These are phyloP conservation scores for Nyleta sp. DNA, from an alignment of 2,888 invertebrate species.

Conservation along the genomic window DNA sequence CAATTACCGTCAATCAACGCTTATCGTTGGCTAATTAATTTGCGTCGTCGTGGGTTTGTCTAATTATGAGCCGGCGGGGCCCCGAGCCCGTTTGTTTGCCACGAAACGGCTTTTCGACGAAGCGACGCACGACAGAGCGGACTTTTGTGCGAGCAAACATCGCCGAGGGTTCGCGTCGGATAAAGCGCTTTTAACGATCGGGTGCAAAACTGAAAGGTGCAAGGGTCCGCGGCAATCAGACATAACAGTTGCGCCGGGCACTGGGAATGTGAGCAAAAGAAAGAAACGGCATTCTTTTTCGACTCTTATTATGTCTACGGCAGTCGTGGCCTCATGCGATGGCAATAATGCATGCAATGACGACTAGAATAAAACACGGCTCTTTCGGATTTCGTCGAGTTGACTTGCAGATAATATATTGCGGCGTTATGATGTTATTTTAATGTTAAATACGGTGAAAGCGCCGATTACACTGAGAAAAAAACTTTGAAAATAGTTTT, in stretches of 20 bases:
- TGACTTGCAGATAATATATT: no score
- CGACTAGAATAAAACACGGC: no score
- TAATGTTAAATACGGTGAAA: no score
- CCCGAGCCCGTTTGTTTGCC: no score
- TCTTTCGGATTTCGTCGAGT: no score
- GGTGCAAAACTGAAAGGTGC: neutral
- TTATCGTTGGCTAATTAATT: constrained; percentile 47
- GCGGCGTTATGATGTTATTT: no score
- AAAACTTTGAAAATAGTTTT: no score
- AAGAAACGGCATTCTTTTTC: constrained; percentile 6
- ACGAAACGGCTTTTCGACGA: no score
- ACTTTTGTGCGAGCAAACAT: constrained; percentile 1
- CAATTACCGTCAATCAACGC: constrained; percentile 55
- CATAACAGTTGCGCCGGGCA: constrained; percentile 47
- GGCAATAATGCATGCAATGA: no score
- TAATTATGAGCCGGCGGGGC: constrained; percentile 13
- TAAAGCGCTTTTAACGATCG: constrained; percentile 7
- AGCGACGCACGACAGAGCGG: no score
- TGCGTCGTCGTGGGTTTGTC: neutral
- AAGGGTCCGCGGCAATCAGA: constrained; percentile 61
- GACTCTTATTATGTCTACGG: constrained; percentile 54
- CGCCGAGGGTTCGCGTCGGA: neutral
- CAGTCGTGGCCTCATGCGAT: no score
- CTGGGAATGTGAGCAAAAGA: constrained; percentile 11
- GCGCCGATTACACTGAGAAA: no score